phyloP scores from a whole-genome alignment of 2,797 vertebrate genomes.

The Margarornis squamiger region DNA sequence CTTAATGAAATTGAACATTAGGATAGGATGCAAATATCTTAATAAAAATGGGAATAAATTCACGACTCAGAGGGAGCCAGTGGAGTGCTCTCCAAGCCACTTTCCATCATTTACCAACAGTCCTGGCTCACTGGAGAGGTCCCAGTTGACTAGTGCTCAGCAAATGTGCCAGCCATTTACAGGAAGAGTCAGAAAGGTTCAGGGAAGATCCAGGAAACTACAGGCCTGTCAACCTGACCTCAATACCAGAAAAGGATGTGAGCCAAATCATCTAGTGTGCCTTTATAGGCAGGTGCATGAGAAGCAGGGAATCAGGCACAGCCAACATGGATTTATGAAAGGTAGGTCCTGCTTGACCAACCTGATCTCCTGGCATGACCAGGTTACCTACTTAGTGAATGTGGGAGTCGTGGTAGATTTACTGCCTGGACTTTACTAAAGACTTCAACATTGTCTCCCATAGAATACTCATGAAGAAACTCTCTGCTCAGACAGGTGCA shows the following conservation, averaged over 20 bases:
- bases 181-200: not conserved
- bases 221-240: not conserved
- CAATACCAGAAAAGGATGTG: fast-evolving
- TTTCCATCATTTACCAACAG: not conserved
- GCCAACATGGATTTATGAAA: not conserved
- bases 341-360: not conserved
- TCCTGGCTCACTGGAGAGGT: not conserved
- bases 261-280: fast-evolving
- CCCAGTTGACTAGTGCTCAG: not conserved
- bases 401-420: not conserved
- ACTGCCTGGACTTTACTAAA: not conserved
- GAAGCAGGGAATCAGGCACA: not conserved
- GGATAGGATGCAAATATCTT: not conserved
- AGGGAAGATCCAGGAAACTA: not conserved
- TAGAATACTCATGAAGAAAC: not conserved
- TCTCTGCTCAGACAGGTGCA: fast-evolving
- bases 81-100: not conserved
- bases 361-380: not conserved
- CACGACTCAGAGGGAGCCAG: not conserved
- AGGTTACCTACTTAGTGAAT: not conserved
- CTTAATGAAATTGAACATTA: not conserved
- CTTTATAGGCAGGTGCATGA: too few relatives aligned
- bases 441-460: not conserved
- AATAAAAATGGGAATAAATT: not conserved
- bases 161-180: not conserved